A percentile compares a stretch with the other conserved stretches of the same genome.
phyloP scores from a whole-genome alignment of 2,797 vertebrate genomes.

The Chiroxiphia lanceolata region DNA sequence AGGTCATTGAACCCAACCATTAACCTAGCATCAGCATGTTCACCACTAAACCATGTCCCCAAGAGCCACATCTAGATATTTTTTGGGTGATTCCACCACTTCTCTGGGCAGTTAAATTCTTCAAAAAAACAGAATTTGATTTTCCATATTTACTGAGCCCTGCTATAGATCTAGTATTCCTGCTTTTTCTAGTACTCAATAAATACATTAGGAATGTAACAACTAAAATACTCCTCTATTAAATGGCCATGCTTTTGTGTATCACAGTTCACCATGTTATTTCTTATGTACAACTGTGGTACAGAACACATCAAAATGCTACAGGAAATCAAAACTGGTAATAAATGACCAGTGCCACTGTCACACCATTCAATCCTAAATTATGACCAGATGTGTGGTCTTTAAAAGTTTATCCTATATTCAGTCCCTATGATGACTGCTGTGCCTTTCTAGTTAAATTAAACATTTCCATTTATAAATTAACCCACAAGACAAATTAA shows the following conservation, averaged over 20 bases:
- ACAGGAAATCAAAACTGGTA: conserved; percentile 43
- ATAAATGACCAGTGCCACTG: conserved; percentile 39
- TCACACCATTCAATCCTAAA: conserved; percentile 10
- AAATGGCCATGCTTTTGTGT: conserved; percentile 17
- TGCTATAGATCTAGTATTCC: not conserved
- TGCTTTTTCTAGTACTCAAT: not conserved
- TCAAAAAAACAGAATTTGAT: not conserved
- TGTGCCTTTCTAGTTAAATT: conserved; percentile 5
- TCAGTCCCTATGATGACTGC: not conserved
- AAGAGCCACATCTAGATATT: fast-evolving
- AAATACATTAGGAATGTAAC: not conserved
- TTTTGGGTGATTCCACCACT: not conserved
- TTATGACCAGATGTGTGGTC: conserved; percentile 11
- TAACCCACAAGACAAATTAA: not conserved
- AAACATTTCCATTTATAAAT: conserved; percentile 33
- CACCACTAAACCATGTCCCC: not conserved
- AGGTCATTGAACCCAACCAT: not conserved
- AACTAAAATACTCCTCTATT: conserved; percentile 3
- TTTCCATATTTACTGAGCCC: not conserved
- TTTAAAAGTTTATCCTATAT: conserved; percentile 10
- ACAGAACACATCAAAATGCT: conserved; percentile 12
- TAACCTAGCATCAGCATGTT: not conserved
- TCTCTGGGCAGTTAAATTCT: not conserved
- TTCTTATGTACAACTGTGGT: conserved; percentile 48
- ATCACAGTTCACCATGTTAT: conserved; percentile 20